These are phyloP conservation scores for Yponomeuta evonymella DNA, from an alignment of 2,888 invertebrate genomes.

Conservation along the genomic window DNA sequence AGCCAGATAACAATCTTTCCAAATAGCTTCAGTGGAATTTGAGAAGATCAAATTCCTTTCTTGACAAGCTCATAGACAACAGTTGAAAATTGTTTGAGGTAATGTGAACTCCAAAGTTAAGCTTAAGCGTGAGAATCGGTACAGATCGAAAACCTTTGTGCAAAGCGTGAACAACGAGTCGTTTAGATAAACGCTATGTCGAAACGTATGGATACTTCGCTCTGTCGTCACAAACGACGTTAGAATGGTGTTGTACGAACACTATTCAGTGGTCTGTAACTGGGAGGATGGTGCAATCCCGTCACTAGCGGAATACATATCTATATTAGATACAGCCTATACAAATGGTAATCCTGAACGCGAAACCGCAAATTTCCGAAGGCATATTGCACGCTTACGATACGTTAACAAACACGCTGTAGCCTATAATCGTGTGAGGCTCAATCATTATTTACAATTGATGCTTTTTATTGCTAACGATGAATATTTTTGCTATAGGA, in stretches of 20 bases:
- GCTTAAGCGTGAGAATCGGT: slow-evolving; percentile 42
- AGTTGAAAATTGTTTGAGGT: background rate
- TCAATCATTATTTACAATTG: background rate
- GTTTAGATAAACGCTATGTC: slow-evolving; percentile 49
- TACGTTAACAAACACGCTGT: slow-evolving; percentile 11
- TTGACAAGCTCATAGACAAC: background rate
- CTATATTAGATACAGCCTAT: slow-evolving; percentile 8
- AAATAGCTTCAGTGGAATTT: background rate
- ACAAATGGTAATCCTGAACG: slow-evolving; percentile 13
- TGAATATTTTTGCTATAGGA: slow-evolving; percentile 65
- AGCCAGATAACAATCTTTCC: background rate
- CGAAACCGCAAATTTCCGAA: background rate
- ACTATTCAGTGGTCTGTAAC: slow-evolving; percentile 33
- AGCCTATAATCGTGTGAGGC: background rate
- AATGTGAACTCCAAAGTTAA: background rate
- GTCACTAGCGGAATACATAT: background rate
- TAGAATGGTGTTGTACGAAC: slow-evolving; percentile 40
- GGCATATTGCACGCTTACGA: background rate
- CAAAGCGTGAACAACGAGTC: slow-evolving; percentile 48
- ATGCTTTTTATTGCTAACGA: background rate
- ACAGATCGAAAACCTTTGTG: slow-evolving; percentile 38
- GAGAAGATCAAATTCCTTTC: background rate
- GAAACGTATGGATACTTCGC: slow-evolving; percentile 38
- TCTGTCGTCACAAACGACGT: slow-evolving; percentile 41
- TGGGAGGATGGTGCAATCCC: slow-evolving; percentile 20